Evolutionary conservation across 1,140 invertebrate species (phyloP), one percentile per base, ranked within the genome.

Genomic region (Coenobita brevimanus): DNA sequence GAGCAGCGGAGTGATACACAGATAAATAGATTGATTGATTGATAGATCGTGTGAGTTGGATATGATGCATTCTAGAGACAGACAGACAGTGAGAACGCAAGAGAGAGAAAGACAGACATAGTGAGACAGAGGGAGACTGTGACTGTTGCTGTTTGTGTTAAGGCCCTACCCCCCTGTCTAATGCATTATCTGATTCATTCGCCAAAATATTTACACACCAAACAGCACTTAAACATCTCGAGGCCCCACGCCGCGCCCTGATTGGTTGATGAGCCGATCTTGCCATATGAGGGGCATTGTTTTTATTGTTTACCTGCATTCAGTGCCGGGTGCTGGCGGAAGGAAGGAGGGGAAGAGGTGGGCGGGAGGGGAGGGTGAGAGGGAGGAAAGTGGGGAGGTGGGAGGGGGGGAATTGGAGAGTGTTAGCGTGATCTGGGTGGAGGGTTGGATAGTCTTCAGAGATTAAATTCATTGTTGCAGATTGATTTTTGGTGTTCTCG

Each of bases 101-200:
- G 82, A 73, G 82, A 62, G 82, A 71, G 41, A 71, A 43, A 54
- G 62, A 71, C 41, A 71, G 64, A 76, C 50, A 84, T 50, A 64
- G 71, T 62, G 71, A 84, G 69, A 46, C 24, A 50, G 33, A 50
- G 33, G 41, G 69, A 71, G 67, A 38, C n/a, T n/a, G n/a, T n/a
- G n/a, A n/a, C n/a, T 24, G 36, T 67, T 75, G 57, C 24, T 85
- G 82, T 85, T 85, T 85, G 82, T 85, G 82, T 85, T 85, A 85
- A 71, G 82, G 82, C 82, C 78, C 82, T 85, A n/a, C n/a, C n/a
- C n/a, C n/a, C n/a, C 38, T 50, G 82, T 64, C 82, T 85, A 85
- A 85, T 85, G 82, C 82, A 85, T 85, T 85, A 85, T 85, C 82
- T 85, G 82, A 85, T 85, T 85, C 82, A 85, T 85, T 85, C 82